Evolutionary conservation across 2,797 vertebrate genomes (phyloP).

Genomic region (Acridotheres tristis): DNA sequence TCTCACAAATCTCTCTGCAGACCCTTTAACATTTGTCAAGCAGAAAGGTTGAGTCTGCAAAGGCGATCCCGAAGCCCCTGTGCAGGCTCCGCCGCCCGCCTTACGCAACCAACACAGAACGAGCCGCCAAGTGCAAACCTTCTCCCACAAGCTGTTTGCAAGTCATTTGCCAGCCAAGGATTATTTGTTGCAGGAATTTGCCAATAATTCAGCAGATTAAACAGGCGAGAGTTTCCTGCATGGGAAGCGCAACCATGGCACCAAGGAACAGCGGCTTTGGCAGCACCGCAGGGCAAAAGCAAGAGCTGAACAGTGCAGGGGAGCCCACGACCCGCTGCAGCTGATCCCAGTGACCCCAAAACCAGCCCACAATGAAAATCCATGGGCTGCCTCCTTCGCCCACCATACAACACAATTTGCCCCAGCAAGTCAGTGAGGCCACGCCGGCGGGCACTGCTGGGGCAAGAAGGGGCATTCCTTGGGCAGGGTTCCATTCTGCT

Average conservation of each 20-base stretch:
- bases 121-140: slow-evolving; percentile 31
- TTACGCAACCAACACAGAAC: neutral
- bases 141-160: slow-evolving; percentile 41
- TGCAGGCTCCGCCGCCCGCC: neutral
- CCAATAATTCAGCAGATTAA: slow-evolving; percentile 27
- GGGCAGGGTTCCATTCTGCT: neutral
- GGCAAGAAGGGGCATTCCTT: neutral
- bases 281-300: accelerated
- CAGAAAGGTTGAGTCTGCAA: accelerated
- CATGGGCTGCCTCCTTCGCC: neutral
- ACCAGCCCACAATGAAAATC: neutral
- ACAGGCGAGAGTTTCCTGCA: neutral
- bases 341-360: neutral
- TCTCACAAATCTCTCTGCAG: neutral
- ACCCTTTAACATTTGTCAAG: neutral
- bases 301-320: neutral
- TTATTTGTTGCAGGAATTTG: slow-evolving; percentile 36
- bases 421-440: accelerated
- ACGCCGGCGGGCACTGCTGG: accelerated
- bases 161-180: slow-evolving; percentile 44
- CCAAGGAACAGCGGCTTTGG: neutral
- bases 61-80: neutral
- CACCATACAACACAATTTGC: neutral
- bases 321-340: neutral
- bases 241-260: accelerated